Conservation (phyloP, 2,797 vertebrate genomes). For the Stomatorhinus walkeri region DNA sequence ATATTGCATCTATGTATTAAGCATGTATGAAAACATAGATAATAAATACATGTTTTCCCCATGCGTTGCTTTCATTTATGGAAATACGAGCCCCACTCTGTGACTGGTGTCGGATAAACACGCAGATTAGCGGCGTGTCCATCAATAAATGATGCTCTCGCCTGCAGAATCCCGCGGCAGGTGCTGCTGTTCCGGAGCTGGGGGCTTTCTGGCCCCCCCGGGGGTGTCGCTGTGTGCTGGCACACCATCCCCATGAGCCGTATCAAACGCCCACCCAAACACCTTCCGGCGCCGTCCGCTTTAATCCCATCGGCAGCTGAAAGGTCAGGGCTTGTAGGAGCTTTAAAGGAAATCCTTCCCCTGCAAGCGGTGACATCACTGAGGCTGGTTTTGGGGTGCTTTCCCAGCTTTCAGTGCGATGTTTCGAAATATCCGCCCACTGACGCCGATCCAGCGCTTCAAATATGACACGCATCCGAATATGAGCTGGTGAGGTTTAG, state of each 20-base stretch:
- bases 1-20: neutral
- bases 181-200: neutral
- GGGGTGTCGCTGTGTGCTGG: neutral
- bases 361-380: too few species aligned
- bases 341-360: neutral
- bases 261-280: neutral
- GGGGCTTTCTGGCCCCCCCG: neutral
- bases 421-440: neutral
- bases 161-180: conserved; percentile 8
- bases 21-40: neutral
- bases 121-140: conserved; percentile 37
- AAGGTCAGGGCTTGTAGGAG: neutral
- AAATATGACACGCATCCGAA: neutral
- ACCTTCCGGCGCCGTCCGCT: neutral
- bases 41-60: neutral
- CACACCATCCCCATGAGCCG: neutral
- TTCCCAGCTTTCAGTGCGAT: neutral
- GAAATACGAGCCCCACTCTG: conserved; percentile 7
- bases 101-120: conserved; percentile 31
- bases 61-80: neutral
- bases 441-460: neutral
- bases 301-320: neutral
- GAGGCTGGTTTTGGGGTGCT: neutral
- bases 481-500: neutral
- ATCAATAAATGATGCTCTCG: conserved; percentile 38